These are phyloP conservation scores for Psilopsiagon aymara DNA, from an alignment of 2,113 vertebrate species.

Conservation along the genomic window DNA sequence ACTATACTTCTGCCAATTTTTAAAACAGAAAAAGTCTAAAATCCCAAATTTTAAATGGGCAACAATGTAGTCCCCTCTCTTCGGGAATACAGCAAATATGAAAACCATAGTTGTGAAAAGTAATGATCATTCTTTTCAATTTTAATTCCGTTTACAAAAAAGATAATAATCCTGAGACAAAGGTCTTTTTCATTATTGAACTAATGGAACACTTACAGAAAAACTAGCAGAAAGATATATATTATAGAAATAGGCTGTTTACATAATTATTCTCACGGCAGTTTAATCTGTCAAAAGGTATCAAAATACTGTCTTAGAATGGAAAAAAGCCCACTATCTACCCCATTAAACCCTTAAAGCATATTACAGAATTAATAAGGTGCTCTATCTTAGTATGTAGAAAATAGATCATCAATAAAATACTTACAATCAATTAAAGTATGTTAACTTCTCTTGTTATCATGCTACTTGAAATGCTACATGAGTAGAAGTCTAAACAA, in stretches of 20 bases:
- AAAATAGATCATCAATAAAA: background rate
- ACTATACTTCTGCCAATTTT: background rate
- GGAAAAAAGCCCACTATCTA: background rate
- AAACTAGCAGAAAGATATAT: background rate
- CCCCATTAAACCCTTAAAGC: background rate
- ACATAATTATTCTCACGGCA: background rate
- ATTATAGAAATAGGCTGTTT: background rate
- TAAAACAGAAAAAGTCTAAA: background rate
- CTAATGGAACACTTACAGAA: background rate
- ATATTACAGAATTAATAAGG: background rate
- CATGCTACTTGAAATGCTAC: background rate
- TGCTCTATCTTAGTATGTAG: background rate
- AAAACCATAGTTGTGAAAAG: background rate
- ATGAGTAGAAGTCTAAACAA: background rate
- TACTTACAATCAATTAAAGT: background rate
- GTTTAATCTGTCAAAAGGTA: background rate
- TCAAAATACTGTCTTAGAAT: background rate
- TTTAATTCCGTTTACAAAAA: background rate
- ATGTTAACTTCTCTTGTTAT: background rate
- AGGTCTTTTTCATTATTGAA: background rate
- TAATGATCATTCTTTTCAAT: background rate
- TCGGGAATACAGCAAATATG: background rate
- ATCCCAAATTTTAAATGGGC: background rate
- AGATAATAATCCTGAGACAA: background rate
- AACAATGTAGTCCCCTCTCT: background rate